Percentiles rank a stretch among this genome's conserved stretches.
phyloP scores from a whole-genome alignment of 2,888 invertebrate species.

The Morpho helenor region DNA sequence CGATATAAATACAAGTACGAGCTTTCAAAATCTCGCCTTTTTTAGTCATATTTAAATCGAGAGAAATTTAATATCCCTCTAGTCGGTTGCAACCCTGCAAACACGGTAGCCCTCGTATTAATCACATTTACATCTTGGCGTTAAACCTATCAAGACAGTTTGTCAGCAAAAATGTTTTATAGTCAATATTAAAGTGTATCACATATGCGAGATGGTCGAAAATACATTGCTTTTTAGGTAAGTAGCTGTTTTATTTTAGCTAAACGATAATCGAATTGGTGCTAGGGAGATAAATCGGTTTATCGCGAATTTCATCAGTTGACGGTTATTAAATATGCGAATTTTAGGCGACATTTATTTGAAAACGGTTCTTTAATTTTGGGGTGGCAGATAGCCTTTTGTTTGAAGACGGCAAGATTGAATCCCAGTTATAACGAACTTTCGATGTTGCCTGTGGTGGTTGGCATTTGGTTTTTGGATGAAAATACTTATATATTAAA shows the following conservation, averaged over 20 bases:
- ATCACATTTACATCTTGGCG: conserved; percentile 5
- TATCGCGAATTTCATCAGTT: conserved; percentile 49
- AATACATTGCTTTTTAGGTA: background rate
- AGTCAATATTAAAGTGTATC: conserved; percentile 1
- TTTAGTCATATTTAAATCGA: no score
- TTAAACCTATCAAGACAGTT: background rate
- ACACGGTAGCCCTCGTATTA: background rate
- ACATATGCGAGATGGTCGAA: background rate
- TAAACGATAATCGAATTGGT: conserved; percentile 42
- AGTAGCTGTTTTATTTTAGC: conserved; percentile 25
- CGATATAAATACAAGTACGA: no score
- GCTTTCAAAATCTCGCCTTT: no score
- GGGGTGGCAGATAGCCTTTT: background rate
- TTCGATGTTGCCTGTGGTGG: no score
- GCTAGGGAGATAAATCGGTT: conserved; percentile 40
- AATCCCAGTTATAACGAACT: no score
- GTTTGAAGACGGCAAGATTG: background rate
- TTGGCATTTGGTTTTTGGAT: no score
- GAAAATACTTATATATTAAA: no score
- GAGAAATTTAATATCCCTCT: no score
- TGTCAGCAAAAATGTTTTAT: background rate
- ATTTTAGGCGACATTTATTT: conserved; percentile 16
- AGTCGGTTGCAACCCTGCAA: no score
- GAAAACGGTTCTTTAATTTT: conserved; percentile 7
- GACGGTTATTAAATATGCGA: conserved; percentile 40